Evolutionary conservation across 1,140 invertebrate genomes (phyloP), one percentile per base, ranked within the genome.

Genomic region (Bombus confusus): DNA sequence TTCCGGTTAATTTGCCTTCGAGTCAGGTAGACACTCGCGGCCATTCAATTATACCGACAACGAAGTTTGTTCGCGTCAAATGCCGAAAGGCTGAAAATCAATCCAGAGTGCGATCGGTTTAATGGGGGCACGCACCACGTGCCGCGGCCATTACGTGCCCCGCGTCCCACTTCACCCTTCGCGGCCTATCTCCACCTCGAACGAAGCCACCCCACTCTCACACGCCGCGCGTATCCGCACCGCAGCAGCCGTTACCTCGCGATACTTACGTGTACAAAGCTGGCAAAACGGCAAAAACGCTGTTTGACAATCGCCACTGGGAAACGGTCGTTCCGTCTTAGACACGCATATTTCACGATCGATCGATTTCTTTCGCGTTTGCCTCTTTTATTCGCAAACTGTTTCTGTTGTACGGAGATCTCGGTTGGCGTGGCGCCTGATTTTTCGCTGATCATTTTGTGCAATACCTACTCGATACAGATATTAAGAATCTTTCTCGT

Each of bases 31-130:
- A 92, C 93, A 88, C 87, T 93, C 89, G 91, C 91, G 91, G 90
- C 92, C 91, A 94, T 94, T 95, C 93, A 93, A 94, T 94, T 94
- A 94, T 91, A 91, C 86, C 91, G 90, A 91, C 92, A 93, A 92
- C 92, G 86, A 94, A 92, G 92, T 94, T 94, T 93, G 90, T 90
- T 89, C 91, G 91, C 91, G 92, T 94, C 91, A 94, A 94, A 94
- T 92, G 91, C 91, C 86, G 90, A 93, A 94, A 94, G 90, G 92
- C 93, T 92, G 92, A 92, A 93, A 93, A 93, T 93, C 90, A 92
- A 93, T 93, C 85, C 88, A 79, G 81, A 64, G 80, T 87, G 92
- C 90, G 91, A 91, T 93, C 87, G 90, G 87, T 91, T 91, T 93
- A 93, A 93, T 93, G 88, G 92, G 88, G 90, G 80, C 86, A 87